A percentile compares a stretch with the other conserved stretches of the same genome.
Evolutionary conservation across 2,888 invertebrate species (phyloP).

Genomic region (Nasonovia ribisnigri): DNA sequence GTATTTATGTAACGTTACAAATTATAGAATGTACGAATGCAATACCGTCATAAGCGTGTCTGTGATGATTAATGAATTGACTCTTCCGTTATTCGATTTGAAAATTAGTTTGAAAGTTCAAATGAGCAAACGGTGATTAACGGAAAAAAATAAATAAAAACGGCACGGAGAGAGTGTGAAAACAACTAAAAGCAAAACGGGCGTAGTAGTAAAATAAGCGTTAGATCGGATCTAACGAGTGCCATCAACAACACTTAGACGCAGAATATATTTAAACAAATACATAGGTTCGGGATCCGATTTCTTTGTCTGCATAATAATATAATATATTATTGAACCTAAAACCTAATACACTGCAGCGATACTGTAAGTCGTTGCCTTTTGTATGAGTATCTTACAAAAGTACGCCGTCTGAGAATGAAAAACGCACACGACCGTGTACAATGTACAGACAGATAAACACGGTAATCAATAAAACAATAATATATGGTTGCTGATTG

Average conservation of each 20-base stretch:
- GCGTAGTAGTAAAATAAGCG: neutral
- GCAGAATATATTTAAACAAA: too few species aligned
- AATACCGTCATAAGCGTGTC: neutral
- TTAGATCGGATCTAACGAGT: neutral
- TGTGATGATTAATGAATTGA: constrained; percentile 22
- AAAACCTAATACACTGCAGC: neutral
- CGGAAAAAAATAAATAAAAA: neutral
- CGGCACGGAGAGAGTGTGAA: neutral
- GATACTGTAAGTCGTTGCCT: neutral
- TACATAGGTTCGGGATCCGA: too few species aligned
- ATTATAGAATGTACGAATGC: neutral
- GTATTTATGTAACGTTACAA: neutral
- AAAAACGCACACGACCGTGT: neutral
- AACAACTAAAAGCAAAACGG: neutral
- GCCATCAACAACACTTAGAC: neutral
- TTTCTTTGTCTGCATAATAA: neutral
- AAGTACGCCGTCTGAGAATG: neutral
- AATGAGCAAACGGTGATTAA: neutral
- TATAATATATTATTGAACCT: neutral
- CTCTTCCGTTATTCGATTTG: neutral
- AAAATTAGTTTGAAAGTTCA: constrained; percentile 20
- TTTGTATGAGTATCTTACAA: neutral
- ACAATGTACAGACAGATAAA: too few species aligned
- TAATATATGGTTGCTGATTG: neutral
- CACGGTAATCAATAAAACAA: neutral